These are phyloP conservation scores for honey bee (Apis mellifera) DNA, from an alignment of 1,140 invertebrate species.

Conservation along the genomic window DNA sequence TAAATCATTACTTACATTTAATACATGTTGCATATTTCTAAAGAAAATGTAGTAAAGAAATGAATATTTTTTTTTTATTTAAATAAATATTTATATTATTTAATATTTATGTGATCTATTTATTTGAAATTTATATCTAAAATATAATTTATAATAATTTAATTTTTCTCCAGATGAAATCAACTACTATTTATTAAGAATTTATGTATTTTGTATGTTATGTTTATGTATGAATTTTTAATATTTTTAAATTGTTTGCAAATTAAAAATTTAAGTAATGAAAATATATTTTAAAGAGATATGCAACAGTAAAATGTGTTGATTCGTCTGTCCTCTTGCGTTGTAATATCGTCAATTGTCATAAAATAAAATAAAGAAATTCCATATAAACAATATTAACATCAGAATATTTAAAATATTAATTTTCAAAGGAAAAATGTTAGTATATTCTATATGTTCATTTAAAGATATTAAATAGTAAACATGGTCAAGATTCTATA, in stretches of 20 bases:
- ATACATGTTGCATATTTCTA: slow-evolving; percentile 48
- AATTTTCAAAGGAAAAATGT: slow-evolving; percentile 36
- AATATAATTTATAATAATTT: background rate
- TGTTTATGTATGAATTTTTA: too few species aligned
- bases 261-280: background rate
- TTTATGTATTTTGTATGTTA: too few species aligned
- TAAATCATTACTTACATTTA: slow-evolving; percentile 56
- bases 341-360: slow-evolving; percentile 70
- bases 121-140: slow-evolving; percentile 2
- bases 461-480: slow-evolving; percentile 50
- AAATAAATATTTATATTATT: background rate
- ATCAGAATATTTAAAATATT: slow-evolving; percentile 32
- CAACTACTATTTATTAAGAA: background rate
- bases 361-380: slow-evolving; percentile 31
- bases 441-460: slow-evolving; percentile 31
- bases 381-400: slow-evolving; percentile 46
- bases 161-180: background rate
- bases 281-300: slow-evolving; percentile 40
- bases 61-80: background rate
- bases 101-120: background rate
- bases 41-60: background rate
- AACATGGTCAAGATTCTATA: slow-evolving; percentile 56
- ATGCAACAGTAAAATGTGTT: slow-evolving; percentile 67
- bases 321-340: slow-evolving; percentile 77
- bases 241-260: slow-evolving; percentile 5